Conservation (phyloP, 2,888 invertebrate species). For the Pterostichus niger region DNA sequence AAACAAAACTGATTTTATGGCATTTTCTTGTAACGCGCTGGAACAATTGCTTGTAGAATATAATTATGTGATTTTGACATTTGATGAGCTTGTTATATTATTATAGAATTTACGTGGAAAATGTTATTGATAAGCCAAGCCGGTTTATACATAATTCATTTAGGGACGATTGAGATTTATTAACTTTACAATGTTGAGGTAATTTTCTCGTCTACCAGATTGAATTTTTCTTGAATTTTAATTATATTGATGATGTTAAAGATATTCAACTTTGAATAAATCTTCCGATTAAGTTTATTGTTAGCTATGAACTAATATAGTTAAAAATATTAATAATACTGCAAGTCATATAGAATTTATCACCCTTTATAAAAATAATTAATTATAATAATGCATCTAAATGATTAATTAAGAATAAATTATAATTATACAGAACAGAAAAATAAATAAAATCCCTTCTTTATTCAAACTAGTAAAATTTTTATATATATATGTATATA, state of each 20-base stretch:
- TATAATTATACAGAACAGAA: too few species aligned
- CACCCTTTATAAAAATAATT: too few species aligned
- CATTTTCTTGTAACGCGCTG: slow-evolving; percentile 10
- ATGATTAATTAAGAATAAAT: too few species aligned
- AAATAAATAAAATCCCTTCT: too few species aligned
- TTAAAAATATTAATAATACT: too few species aligned
- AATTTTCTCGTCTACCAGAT: slow-evolving; percentile 30
- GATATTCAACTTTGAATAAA: neutral
- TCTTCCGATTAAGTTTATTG: neutral
- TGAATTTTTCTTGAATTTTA: slow-evolving; percentile 4
- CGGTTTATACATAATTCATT: slow-evolving; percentile 46
- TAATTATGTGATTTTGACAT: slow-evolving; percentile 52
- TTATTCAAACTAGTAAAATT: too few species aligned
- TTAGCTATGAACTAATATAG: neutral
- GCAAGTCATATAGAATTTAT: too few species aligned
- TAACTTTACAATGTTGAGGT: slow-evolving; percentile 13
- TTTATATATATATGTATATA: too few species aligned
- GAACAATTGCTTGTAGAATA: slow-evolving; percentile 23
- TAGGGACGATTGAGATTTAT: slow-evolving; percentile 42
- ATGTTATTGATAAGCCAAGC: slow-evolving; percentile 28
- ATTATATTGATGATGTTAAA: slow-evolving; percentile 7
- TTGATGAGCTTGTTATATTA: slow-evolving; percentile 54
- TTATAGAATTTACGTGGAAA: slow-evolving; percentile 43
- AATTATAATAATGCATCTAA: too few species aligned
- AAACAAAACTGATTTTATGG: slow-evolving; percentile 42